These are phyloP conservation scores for Irena cyanogastra DNA, from an alignment of 2,113 vertebrate genomes.

Conservation along the genomic window DNA sequence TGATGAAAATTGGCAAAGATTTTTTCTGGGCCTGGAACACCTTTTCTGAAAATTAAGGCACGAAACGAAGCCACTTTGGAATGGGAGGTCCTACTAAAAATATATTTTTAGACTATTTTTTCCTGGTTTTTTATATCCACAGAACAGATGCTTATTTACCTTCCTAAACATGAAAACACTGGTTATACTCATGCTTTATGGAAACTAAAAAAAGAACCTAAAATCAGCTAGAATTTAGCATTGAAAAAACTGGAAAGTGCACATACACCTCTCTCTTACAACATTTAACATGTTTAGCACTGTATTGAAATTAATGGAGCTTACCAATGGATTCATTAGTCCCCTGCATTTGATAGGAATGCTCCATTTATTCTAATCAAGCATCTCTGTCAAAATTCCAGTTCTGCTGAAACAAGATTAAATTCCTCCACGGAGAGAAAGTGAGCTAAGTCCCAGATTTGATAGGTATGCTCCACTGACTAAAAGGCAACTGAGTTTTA, in stretches of 20 bases:
- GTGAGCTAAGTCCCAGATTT: background rate
- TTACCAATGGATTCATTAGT: slow-evolving; percentile 40
- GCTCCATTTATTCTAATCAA: slow-evolving; percentile 45
- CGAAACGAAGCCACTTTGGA: background rate
- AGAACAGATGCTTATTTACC: background rate
- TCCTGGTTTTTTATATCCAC: background rate
- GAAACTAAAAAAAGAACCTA: background rate
- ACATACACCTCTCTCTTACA: background rate
- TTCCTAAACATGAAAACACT: background rate
- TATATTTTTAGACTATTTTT: background rate
- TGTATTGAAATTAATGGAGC: slow-evolving; percentile 38
- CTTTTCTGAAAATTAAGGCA: background rate
- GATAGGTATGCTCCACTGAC: background rate
- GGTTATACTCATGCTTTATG: background rate
- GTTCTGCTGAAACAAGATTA: background rate
- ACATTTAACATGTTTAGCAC: background rate
- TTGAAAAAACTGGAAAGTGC: background rate
- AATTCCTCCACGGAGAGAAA: background rate
- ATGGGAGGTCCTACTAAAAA: background rate
- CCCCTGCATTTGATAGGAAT: slow-evolving; percentile 5
- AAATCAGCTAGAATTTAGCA: background rate
- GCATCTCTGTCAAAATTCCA: slow-evolving; percentile 6
- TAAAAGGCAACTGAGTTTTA: background rate
- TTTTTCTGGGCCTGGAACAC: background rate
- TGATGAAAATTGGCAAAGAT: background rate